Evolutionary conservation across 2,888 invertebrate species (phyloP).

Genomic region (Nomada ruficornis): DNA sequence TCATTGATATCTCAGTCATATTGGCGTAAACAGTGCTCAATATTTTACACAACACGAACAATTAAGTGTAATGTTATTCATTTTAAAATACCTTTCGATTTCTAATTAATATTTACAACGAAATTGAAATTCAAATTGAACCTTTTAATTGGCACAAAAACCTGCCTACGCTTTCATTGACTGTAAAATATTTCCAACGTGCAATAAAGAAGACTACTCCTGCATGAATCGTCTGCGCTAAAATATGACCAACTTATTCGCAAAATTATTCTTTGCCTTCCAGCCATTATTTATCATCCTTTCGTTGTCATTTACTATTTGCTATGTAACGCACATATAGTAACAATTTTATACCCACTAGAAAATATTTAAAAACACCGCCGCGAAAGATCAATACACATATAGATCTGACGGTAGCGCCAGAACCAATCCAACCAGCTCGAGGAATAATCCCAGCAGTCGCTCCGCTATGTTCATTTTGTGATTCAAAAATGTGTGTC

Average conservation of each 20-base stretch:
- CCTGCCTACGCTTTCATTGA: too few relatives aligned
- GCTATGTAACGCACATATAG: not conserved
- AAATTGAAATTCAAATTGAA: too few relatives aligned
- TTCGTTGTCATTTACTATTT: not conserved
- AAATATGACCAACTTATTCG: not conserved
- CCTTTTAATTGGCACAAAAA: too few relatives aligned
- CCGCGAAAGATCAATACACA: slow-evolving; percentile 40
- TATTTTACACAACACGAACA: too few relatives aligned
- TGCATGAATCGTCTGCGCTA: too few relatives aligned
- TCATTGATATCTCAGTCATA: too few relatives aligned
- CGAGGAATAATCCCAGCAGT: slow-evolving; percentile 35
- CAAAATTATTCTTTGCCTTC: not conserved
- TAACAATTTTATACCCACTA: not conserved
- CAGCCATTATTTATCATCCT: not conserved
- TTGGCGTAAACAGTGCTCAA: too few relatives aligned
- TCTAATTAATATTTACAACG: too few relatives aligned
- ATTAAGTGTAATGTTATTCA: too few relatives aligned
- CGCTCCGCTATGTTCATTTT: slow-evolving; percentile 14
- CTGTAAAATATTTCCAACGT: too few relatives aligned
- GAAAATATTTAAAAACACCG: slow-evolving; percentile 57
- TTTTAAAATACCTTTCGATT: too few relatives aligned
- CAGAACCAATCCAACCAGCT: slow-evolving; percentile 22
- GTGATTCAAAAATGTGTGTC: slow-evolving; percentile 15
- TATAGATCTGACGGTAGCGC: slow-evolving; percentile 58
- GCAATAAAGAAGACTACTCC: too few relatives aligned